phyloP scores from a whole-genome alignment of 2,113 vertebrate genomes.

The Chauna torquata region DNA sequence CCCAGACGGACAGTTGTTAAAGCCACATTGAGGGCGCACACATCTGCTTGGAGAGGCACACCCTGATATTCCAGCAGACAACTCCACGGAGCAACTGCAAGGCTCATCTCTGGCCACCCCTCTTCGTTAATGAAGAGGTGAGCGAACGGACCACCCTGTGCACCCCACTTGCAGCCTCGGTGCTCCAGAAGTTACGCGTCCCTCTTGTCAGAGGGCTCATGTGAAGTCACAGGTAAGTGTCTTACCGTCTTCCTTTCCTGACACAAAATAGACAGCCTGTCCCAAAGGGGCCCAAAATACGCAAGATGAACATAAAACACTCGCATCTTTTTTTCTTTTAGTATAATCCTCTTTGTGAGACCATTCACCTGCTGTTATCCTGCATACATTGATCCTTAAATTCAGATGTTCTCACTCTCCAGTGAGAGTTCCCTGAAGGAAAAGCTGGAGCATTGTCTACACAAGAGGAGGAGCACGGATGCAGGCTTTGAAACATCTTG shows the following conservation, averaged over 20 bases:
- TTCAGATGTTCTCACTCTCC: background rate
- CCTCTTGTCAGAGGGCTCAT: rapidly evolving
- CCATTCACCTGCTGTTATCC: background rate
- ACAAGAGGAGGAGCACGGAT: background rate
- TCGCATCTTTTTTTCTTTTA: background rate
- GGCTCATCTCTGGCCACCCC: background rate
- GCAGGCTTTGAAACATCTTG: background rate
- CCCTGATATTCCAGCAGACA: rapidly evolving
- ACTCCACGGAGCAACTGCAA: background rate
- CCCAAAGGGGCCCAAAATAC: background rate
- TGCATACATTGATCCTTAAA: background rate
- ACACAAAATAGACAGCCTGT: background rate
- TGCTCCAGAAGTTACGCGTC: background rate
- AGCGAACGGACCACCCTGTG: background rate
- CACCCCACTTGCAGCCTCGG: rapidly evolving
- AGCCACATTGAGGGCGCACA: background rate
- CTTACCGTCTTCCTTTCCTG: background rate
- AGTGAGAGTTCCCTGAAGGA: background rate
- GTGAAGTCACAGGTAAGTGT: background rate
- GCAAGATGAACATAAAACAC: background rate
- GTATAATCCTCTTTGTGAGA: background rate
- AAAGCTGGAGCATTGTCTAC: background rate
- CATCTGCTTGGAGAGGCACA: background rate
- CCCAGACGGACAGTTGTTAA: background rate
- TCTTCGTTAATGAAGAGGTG: background rate